Base-by-base conservation (phyloP, 1,140 invertebrate genomes). In the Drosophila quadrilineata region DNA sequence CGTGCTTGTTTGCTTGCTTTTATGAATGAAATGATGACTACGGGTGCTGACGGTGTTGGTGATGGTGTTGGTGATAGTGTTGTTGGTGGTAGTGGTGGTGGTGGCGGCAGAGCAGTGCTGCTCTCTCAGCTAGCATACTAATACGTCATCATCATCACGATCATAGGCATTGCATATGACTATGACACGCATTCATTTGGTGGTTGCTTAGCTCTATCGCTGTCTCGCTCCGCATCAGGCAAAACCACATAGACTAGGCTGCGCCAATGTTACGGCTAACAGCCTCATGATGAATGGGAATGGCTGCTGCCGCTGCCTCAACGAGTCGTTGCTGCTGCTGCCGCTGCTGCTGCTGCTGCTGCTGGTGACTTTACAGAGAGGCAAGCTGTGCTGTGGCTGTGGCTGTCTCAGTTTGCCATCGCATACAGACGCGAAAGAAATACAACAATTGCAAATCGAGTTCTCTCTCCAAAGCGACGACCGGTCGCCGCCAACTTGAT, bases 1-100 rank as follows among this genome's bases (percentile, higher is more conserved):
- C 60, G 70, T 52, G 52, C 49, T 22, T 31, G 28, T 8, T 46
- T 24, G 46, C 31, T 49, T 36, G 29, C 38, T 19, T 76, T 74
- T 71, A 71, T 74, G 74, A 76, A 76, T 74, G 73, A 46, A 63
- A 56, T 24, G 19, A 16, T 12, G 22, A n/a, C 35, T 10, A n/a
- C 12, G 17, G 10, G 35, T 38, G n/a, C n/a, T n/a, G n/a, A n/a
- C n/a, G n/a, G n/a, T n/a, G n/a, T n/a, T n/a, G n/a, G n/a, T n/a
- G n/a, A n/a, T n/a, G n/a, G n/a, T n/a, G n/a, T n/a, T n/a, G n/a
- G n/a, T n/a, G n/a, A n/a, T n/a, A n/a, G n/a, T n/a, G n/a, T n/a
- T n/a, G n/a, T n/a, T n/a, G n/a, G n/a, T n/a, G n/a, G n/a, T n/a
- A n/a, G n/a, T n/a, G n/a, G n/a, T n/a, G n/a, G n/a, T n/a, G n/a